A percentile compares a stretch with the other conserved stretches of the same genome.
Evolutionary conservation across 2,888 invertebrate genomes (phyloP).

Genomic region (Chironomus riparius): DNA sequence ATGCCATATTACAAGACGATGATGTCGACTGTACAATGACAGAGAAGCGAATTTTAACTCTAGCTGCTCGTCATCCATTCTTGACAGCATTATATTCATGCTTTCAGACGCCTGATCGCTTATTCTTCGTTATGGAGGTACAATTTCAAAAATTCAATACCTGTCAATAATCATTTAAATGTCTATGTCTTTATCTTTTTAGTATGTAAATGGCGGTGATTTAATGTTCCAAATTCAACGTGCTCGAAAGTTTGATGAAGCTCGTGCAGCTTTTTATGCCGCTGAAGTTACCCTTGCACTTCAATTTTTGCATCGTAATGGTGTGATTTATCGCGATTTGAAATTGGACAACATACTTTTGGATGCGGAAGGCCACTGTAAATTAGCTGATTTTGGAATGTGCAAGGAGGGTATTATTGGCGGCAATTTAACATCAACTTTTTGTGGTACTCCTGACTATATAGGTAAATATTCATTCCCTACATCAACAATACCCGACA

Average conservation of each 20-base stretch:
- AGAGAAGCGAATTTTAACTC: constrained; percentile 90
- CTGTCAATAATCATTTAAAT: too few relatives aligned
- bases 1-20: constrained; percentile 96
- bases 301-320: constrained; percentile 93
- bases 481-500: not conserved
- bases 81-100: constrained; percentile 93
- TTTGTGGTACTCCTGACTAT: constrained; percentile 99
- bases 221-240: constrained; percentile 99
- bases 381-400: constrained; percentile 95
- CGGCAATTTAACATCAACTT: constrained; percentile 86
- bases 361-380: constrained; percentile 92
- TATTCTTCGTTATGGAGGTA: constrained; percentile 23
- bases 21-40: constrained; percentile 99
- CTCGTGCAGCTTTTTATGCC: constrained; percentile 86
- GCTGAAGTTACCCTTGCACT: constrained; percentile 97
- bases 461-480: constrained; percentile 49
- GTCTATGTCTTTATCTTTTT: not conserved
- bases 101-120: constrained; percentile 79
- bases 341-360: constrained; percentile 97
- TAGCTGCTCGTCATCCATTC: constrained; percentile 97
- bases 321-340: constrained; percentile 96
- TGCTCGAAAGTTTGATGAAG: constrained; percentile 95
- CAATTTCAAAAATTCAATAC: too few relatives aligned
- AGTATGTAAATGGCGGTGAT: constrained; percentile 91
- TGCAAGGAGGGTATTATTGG: constrained; percentile 69